These are phyloP conservation scores for Ginglymostoma cirratum DNA, from an alignment of 2,113 vertebrate species.

Conservation along the genomic window DNA sequence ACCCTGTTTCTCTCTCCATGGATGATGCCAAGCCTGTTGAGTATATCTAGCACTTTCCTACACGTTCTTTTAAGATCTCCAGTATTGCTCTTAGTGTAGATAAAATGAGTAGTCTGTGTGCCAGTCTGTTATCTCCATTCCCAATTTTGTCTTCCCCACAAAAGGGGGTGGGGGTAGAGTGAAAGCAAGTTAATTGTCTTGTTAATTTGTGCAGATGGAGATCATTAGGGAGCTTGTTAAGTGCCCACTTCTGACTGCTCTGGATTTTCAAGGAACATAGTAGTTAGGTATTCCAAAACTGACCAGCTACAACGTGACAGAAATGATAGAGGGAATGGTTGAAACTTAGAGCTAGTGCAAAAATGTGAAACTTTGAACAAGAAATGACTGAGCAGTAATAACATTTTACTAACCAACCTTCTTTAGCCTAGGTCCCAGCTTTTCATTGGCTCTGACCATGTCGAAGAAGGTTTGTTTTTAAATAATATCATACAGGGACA, in stretches of 20 bases:
- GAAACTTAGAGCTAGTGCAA: neutral
- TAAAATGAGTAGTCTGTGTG: neutral
- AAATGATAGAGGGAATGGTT: no score
- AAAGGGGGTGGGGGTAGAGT: neutral
- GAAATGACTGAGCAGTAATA: neutral
- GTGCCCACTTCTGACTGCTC: neutral
- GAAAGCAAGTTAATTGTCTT: neutral
- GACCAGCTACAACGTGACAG: neutral
- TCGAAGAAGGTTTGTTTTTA: neutral
- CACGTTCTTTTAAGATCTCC: no score
- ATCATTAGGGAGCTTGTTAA: neutral
- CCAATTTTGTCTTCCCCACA: neutral
- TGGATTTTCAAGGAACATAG: neutral
- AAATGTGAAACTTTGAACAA: neutral
- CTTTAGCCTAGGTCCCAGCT: neutral
- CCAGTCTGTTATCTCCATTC: neutral
- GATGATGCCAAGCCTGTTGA: no score
- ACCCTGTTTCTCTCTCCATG: no score
- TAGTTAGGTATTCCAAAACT: neutral
- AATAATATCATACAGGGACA: neutral
- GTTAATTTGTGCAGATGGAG: neutral
- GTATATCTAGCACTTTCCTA: no score
- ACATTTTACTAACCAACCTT: neutral
- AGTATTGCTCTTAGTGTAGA: no score
- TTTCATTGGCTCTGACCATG: no score